A percentile compares a stretch with the other conserved stretches of the same genome.
phyloP scores from a whole-genome alignment of 2,888 invertebrate species.

The Pristionchus exspectatus region DNA sequence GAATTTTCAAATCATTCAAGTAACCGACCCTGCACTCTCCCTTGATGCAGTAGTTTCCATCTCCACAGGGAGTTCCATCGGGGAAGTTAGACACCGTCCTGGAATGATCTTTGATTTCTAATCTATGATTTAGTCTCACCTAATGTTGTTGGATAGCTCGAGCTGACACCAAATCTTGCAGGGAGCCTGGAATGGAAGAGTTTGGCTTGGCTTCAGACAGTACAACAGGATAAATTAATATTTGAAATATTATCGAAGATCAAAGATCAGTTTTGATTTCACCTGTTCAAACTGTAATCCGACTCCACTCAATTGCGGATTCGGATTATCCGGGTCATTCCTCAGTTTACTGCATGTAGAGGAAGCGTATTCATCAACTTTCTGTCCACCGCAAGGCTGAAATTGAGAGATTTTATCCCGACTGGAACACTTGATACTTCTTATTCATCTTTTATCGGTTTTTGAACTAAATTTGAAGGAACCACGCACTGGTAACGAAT shows the following conservation, averaged over 20 bases:
- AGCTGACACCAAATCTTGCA: conserved; percentile 73
- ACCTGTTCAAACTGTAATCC: conserved; percentile 71
- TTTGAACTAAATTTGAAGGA: too few relatives aligned
- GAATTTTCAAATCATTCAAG: not conserved
- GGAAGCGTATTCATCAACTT: conserved; percentile 65
- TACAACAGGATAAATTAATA: too few relatives aligned
- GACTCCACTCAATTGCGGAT: conserved; percentile 67
- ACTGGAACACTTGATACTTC: too few relatives aligned
- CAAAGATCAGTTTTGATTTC: not conserved
- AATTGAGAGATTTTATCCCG: conserved; percentile 36
- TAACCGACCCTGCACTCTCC: conserved; percentile 68
- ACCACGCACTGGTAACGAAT: too few relatives aligned
- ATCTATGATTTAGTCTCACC: conserved; percentile 41
- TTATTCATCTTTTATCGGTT: too few relatives aligned
- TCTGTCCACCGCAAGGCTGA: conserved; percentile 63
- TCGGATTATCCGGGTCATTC: conserved; percentile 68
- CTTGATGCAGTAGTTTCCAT: conserved; percentile 72
- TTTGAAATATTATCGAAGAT: not conserved
- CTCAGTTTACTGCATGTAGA: conserved; percentile 63
- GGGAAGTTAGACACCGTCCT: conserved; percentile 73
- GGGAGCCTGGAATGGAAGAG: conserved; percentile 56
- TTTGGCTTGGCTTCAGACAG: too few relatives aligned
- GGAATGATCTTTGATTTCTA: conserved; percentile 13
- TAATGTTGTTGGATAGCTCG: conserved; percentile 66
- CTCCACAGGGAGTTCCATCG: conserved; percentile 76